Evolutionary conservation across 2,888 invertebrate genomes (phyloP), one percentile per base, ranked within the genome.

Genomic region (Andricus curvator): DNA sequence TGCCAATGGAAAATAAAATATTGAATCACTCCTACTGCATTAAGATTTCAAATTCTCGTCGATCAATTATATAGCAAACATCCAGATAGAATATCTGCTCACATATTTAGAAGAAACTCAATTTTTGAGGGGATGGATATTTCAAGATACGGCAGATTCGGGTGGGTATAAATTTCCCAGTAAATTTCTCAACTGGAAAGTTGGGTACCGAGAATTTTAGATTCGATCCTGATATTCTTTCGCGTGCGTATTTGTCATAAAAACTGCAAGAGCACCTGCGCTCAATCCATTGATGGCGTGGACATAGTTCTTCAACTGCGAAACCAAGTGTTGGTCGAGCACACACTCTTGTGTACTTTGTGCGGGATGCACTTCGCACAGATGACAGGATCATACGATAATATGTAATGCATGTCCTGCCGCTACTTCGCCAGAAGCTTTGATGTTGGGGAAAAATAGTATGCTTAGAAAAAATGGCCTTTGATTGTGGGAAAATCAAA

Each of bases 381-480:
- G 29, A 44, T 65, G 77, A 64, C 41, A 62, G 20, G n/a, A 77
- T 65, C 62, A 48, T 65, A 77, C 44, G 74, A 81, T 81, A 85
- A 84, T 85, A 81, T 85, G 82, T 83, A 85, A 84, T 84, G 85
- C 84, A 78, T 84, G 84, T 85, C 82, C 80, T 81, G 78, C 77
- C 80, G 83, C 85, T 85, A 85, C 84, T 82, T 29, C 67, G 51
- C 77, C 66, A 66, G 74, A 37, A 85, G 82, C 84, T 84, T 85
- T 85, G 84, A 85, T 83, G 82, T 84, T 80, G 44, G 29, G 48
- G 41, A 77, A 78, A 15, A 48, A 83, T 79, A 25, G 15, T 78
- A 82, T 82, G 70, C 77, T 29, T 65, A 80, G 83, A 83, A 82
- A 85, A 84, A 80, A 80, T 33, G 37, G n/a, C 74, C 11, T 15